Percentiles rank a stretch among this genome's conserved stretches.
Conservation (phyloP, 2,113 vertebrate genomes). For the Labrus mixtus region DNA sequence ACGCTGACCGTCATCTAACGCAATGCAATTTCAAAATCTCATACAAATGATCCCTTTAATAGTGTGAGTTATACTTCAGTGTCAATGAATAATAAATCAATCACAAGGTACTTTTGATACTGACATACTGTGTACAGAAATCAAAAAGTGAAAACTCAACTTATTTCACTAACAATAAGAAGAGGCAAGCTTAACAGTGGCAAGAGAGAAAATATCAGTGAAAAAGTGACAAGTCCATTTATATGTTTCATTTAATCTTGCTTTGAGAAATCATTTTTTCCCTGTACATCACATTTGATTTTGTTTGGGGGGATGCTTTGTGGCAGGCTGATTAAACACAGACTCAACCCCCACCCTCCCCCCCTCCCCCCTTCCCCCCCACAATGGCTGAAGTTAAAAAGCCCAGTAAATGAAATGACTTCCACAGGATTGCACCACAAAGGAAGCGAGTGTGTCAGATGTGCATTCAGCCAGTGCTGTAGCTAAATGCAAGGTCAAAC, state of each 20-base stretch:
- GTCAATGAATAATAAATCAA: not conserved
- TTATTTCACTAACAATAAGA: no score
- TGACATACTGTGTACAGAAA: no score
- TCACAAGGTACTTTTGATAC: no score
- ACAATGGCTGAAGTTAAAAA: slow-evolving; percentile 78
- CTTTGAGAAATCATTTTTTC: slow-evolving; percentile 60
- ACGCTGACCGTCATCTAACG: no score
- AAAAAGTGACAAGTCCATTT: slow-evolving; percentile 72
- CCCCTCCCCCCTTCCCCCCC: not conserved
- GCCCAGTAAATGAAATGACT: slow-evolving; percentile 82
- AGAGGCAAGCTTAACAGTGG: slow-evolving; percentile 25
- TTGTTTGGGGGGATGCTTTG: slow-evolving; percentile 69
- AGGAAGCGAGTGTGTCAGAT: slow-evolving; percentile 79
- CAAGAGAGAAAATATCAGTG: slow-evolving; percentile 65
- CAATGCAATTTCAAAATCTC: no score
- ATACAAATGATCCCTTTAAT: no score
- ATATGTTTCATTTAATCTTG: slow-evolving; percentile 73
- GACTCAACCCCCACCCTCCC: slow-evolving; percentile 25
- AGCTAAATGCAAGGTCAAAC: slow-evolving; percentile 76
- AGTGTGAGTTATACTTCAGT: no score
- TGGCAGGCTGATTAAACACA: slow-evolving; percentile 77
- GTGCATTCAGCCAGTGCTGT: slow-evolving; percentile 78
- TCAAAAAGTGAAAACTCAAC: no score
- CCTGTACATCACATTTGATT: slow-evolving; percentile 70
- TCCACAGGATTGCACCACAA: slow-evolving; percentile 83